Percentiles rank a stretch among this genome's conserved stretches.
Evolutionary conservation across 2,888 invertebrate genomes (phyloP).

Genomic region (Cryptosula pallasiana): DNA sequence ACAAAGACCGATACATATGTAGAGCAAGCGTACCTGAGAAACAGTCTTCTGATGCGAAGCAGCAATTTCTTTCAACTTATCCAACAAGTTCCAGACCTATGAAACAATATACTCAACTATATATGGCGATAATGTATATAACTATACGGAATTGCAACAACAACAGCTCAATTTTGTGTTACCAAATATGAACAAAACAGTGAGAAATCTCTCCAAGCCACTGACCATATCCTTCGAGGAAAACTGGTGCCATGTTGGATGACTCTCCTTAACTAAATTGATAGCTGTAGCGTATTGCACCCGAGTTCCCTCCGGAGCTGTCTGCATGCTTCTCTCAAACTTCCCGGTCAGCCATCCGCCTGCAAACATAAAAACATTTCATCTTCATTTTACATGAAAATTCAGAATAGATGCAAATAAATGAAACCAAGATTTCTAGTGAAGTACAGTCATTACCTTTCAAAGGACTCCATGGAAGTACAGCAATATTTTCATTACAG

Average conservation of each 20-base stretch:
- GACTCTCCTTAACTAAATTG: not conserved
- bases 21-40: not conserved
- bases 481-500: conserved; percentile 37
- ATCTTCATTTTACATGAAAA: too few species aligned
- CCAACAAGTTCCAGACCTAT: not conserved
- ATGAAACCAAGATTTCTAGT: too few species aligned
- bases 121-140: not conserved
- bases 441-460: too few species aligned
- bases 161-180: not conserved
- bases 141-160: not conserved
- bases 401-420: too few species aligned
- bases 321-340: not conserved
- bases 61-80: not conserved
- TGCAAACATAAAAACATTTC: not conserved
- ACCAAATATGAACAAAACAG: too few species aligned
- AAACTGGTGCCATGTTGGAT: not conserved
- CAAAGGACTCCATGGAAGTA: conserved; percentile 46
- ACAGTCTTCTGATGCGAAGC: not conserved
- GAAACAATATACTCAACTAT: not conserved
- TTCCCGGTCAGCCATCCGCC: conserved; percentile 8
- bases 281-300: not conserved
- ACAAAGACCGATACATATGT: too few species aligned
- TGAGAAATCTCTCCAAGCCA: too few species aligned
- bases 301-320: not conserved
- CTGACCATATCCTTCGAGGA: not conserved